These are phyloP conservation scores for Asteroscopus sphinx DNA, from an alignment of 2,888 invertebrate species.

Conservation along the genomic window DNA sequence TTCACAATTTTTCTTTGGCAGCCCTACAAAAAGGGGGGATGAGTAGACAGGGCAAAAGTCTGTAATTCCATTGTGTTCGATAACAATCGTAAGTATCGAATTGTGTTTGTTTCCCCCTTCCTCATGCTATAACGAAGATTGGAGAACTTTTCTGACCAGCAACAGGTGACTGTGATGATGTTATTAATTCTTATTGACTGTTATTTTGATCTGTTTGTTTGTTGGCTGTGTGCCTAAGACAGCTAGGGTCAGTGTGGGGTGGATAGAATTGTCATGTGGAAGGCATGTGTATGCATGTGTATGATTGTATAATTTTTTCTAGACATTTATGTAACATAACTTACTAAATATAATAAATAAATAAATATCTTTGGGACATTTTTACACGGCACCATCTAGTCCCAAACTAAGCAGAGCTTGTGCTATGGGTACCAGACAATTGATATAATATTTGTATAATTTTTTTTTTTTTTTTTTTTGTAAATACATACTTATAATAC, in stretches of 20 bases:
- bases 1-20: slow-evolving; percentile 15
- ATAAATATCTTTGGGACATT: too few relatives aligned
- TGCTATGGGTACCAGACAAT: too few relatives aligned
- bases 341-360: too few relatives aligned
- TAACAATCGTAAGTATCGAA: slow-evolving; percentile 83
- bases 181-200: slow-evolving; percentile 55
- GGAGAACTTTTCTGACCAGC: slow-evolving; percentile 64
- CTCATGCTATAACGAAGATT: slow-evolving; percentile 71
- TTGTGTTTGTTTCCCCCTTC: slow-evolving; percentile 71
- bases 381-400: too few relatives aligned
- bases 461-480: too few relatives aligned
- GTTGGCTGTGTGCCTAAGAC: slow-evolving; percentile 7
- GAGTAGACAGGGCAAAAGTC: slow-evolving; percentile 74
- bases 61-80: slow-evolving; percentile 87
- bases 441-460: too few relatives aligned
- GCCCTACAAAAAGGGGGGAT: slow-evolving; percentile 45
- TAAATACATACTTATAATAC: too few relatives aligned
- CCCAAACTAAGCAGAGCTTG: too few relatives aligned
- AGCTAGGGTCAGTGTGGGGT: not conserved
- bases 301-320: too few relatives aligned
- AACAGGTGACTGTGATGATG: slow-evolving; percentile 70
- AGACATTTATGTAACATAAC: too few relatives aligned
- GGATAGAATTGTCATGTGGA: not conserved
- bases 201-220: slow-evolving; percentile 36
- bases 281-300: too few relatives aligned